phyloP scores from a whole-genome alignment of 2,888 invertebrate genomes.

The Boloria selene region DNA sequence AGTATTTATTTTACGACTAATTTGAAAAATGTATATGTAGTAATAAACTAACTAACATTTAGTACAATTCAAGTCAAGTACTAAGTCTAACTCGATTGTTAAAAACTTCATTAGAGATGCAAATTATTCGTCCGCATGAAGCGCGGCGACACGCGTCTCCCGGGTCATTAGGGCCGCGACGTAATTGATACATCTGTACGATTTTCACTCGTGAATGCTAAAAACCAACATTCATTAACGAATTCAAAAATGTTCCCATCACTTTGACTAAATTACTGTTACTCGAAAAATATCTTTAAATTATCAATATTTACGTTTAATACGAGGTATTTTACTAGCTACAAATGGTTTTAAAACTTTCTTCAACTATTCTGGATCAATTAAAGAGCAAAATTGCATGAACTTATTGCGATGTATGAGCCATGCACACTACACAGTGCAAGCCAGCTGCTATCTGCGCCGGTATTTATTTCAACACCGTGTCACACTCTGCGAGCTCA shows the following conservation, averaged over 20 bases:
- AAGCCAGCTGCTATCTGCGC: no score
- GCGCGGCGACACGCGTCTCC: neutral
- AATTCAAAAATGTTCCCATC: neutral
- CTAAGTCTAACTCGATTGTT: slow-evolving; percentile 16
- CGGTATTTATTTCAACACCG: neutral
- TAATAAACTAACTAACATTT: no score
- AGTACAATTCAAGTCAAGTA: no score
- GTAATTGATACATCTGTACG: neutral
- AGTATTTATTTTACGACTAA: no score
- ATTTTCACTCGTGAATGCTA: neutral
- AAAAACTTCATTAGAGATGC: slow-evolving; percentile 6
- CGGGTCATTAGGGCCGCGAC: neutral
- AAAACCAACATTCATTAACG: neutral
- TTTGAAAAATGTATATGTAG: no score
- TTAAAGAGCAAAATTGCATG: neutral
- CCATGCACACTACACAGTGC: neutral
- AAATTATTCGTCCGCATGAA: slow-evolving; percentile 1
- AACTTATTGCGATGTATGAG: neutral
- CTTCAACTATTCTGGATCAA: neutral
- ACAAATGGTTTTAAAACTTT: neutral
- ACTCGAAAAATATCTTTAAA: neutral
- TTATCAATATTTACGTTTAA: neutral
- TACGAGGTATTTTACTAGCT: neutral
- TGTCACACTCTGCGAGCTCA: neutral
- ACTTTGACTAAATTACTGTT: neutral